Evolutionary conservation across 1,140 invertebrate species (phyloP), one percentile per base, ranked within the genome.

Genomic region (Saccostrea glomerata): DNA sequence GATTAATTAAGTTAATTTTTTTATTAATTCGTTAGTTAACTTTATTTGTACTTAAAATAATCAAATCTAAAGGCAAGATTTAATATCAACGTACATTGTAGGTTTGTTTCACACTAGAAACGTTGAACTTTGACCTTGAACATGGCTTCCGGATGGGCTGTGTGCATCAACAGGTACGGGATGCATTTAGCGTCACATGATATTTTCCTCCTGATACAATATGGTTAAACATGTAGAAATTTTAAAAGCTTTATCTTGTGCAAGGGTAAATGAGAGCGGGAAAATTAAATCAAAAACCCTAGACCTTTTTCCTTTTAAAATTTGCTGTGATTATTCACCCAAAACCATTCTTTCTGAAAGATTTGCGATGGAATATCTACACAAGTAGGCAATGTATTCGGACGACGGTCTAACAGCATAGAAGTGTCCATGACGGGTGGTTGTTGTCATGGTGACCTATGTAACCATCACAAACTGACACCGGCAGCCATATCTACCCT

Each of bases 361-460:
- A 58, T 85, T 40, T 85, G 84, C 56, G 84, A 85, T 56, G 20
- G n/a, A 15, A 36, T 85, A 0, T 17, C 55, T 0, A 36, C 55
- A 17, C 54, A 58, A 63, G 84, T 63, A 3, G 20, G 54, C 20
- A 58, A 63, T 63, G 55, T 85, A 20, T 85, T 85, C 47, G 84
- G 84, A 58, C 54, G 58, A 85, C 7, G 84, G 17, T 20, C 54
- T 25, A 20, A 47, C 17, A 30, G 15, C 20, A 63, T 85, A 25
- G 84, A 85, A 30, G 56, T 85, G 30, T 60, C 84, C 23, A 58
- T 85, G 56, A 60, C 54, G 13, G 84, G 84, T n/a, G 84, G 84
- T 12, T 85, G 84, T 85, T 85, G 84, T 56, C 84, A 85, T 85
- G 84, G 84, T 13, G 84, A 85, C 12, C 84, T 85, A 4, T 85